A percentile compares a stretch with the other conserved stretches of the same genome.
phyloP scores from a whole-genome alignment of 2,888 invertebrate species.

The Bursaphelenchus okinawaensis region DNA sequence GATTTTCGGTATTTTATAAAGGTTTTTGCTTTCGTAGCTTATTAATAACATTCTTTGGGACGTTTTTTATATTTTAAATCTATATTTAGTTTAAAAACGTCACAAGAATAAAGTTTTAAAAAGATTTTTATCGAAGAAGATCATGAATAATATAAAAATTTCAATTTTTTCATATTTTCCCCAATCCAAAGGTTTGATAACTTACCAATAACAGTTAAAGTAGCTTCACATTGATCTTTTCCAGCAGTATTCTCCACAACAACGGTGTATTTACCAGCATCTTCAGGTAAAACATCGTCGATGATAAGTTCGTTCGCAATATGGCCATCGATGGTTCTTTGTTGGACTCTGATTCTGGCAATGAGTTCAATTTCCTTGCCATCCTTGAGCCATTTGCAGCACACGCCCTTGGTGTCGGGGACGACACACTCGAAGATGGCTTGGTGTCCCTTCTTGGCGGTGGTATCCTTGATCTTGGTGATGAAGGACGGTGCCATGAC shows the following conservation, averaged over 20 bases:
- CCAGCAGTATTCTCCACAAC: conserved; percentile 55
- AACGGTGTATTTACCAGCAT: conserved; percentile 54
- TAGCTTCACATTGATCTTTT: conserved; percentile 51
- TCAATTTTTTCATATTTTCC: not conserved
- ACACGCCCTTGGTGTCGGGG: conserved; percentile 57
- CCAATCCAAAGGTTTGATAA: not conserved
- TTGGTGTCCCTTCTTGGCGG: conserved; percentile 50
- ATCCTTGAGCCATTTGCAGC: conserved; percentile 56
- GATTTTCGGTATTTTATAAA: too few species aligned
- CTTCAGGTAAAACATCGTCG: conserved; percentile 51
- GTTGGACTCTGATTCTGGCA: conserved; percentile 55
- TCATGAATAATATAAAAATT: too few species aligned
- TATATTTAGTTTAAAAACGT: too few species aligned
- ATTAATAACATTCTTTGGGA: too few species aligned
- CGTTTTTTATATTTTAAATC: too few species aligned
- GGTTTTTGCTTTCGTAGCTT: too few species aligned
- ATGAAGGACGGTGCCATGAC: conserved; percentile 58
- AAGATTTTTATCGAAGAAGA: too few species aligned
- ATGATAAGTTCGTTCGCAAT: conserved; percentile 50
- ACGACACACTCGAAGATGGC: conserved; percentile 58
- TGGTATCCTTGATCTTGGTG: conserved; percentile 56
- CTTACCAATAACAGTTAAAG: conserved; percentile 36
- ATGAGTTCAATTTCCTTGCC: conserved; percentile 56
- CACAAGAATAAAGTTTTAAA: too few species aligned
- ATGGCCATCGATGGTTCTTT: conserved; percentile 42